Evolutionary conservation across 2,888 invertebrate species (phyloP).

Genomic region (Drosophila paranaensis): DNA sequence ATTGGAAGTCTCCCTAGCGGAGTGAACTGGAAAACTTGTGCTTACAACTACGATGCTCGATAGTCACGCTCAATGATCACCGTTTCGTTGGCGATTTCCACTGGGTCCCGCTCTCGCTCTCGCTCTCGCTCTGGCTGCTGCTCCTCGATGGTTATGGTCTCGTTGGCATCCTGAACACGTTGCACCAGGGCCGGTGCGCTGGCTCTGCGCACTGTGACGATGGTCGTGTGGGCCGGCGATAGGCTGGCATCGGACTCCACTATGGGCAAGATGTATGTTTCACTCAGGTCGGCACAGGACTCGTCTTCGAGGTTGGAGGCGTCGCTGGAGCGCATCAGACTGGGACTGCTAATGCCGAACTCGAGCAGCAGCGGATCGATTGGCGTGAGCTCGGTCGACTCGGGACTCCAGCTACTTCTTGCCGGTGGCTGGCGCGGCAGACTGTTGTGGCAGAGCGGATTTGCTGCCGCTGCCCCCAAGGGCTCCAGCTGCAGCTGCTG

Average conservation of each 20-base stretch:
- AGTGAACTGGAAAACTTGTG: constrained; percentile 44
- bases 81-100: constrained; percentile 36
- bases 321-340: constrained; percentile 83
- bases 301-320: constrained; percentile 69
- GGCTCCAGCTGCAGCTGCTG: constrained; percentile 76
- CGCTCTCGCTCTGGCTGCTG: background rate
- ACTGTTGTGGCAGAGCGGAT: constrained; percentile 84
- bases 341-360: constrained; percentile 84
- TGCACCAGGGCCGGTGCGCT: constrained; percentile 56
- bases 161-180: background rate
- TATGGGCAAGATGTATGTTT: constrained; percentile 54
- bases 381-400: constrained; percentile 50
- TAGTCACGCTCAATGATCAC: constrained; percentile 53
- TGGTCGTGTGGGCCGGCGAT: constrained; percentile 82
- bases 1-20: constrained; percentile 45
- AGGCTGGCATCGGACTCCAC: constrained; percentile 64
- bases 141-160: constrained; percentile 21
- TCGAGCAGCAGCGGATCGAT: constrained; percentile 81
- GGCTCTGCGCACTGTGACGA: constrained; percentile 66
- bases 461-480: constrained; percentile 74
- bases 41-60: constrained; percentile 42
- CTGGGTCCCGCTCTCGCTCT: background rate
- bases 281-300: constrained; percentile 59
- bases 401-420: constrained; percentile 81
- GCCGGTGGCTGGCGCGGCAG: constrained; percentile 83